A percentile compares a stretch with the other conserved stretches of the same genome.
phyloP scores from a whole-genome alignment of 92 coral and sea anemone genomes.

The Phenganax subtilis region DNA sequence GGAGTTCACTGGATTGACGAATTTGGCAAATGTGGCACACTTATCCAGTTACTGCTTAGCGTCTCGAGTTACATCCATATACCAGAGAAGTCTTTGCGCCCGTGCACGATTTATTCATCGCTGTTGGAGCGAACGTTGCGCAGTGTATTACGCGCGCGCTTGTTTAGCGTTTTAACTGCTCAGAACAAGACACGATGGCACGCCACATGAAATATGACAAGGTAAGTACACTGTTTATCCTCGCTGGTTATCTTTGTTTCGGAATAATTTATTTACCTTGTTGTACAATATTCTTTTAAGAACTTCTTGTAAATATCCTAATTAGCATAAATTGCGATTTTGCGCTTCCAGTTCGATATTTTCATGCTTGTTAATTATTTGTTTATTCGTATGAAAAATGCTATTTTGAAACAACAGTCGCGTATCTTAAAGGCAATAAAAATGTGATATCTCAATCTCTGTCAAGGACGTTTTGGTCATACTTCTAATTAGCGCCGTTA shows the following conservation, averaged over 20 bases:
- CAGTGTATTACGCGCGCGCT: conserved; percentile 10
- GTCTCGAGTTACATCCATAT: conserved; percentile 35
- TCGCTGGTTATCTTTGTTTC: not conserved
- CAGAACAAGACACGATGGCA: conserved; percentile 15
- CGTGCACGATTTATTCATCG: conserved; percentile 25
- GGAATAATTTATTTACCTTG: not conserved
- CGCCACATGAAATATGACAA: conserved; percentile 24
- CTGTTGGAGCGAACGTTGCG: conserved; percentile 15
- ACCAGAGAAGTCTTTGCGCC: not conserved
- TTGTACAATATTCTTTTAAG: not conserved
- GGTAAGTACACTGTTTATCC: not conserved
- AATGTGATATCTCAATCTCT: conserved; percentile 7
- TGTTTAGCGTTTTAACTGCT: not conserved
- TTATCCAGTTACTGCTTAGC: conserved; percentile 29
- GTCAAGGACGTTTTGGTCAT: conserved; percentile 15
- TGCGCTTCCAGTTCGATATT: too few relatives aligned
- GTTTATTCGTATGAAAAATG: not conserved
- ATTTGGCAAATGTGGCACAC: not conserved
- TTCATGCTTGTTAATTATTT: too few relatives aligned
- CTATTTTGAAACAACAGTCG: not conserved
- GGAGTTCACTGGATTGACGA: conserved; percentile 10
- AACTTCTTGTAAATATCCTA: conserved; percentile 1
- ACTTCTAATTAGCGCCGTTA: not conserved
- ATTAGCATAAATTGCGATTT: not conserved
- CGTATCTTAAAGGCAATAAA: not conserved